Percentiles rank a stretch among this genome's conserved stretches.
Conservation (phyloP, 2,797 vertebrate genomes). For the Morus bassanus region DNA sequence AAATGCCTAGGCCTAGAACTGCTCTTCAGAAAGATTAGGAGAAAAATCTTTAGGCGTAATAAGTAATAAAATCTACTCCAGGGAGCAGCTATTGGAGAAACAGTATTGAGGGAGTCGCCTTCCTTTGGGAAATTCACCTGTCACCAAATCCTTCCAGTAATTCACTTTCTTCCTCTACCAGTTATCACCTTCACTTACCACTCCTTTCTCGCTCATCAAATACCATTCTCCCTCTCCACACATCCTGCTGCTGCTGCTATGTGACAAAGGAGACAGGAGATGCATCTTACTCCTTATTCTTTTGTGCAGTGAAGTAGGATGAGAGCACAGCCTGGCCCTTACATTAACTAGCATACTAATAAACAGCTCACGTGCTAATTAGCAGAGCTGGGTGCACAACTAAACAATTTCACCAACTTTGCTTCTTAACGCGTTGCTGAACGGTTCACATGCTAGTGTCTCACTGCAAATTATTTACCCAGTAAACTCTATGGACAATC, state of each 20-base stretch:
- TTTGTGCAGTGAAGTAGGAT: background rate
- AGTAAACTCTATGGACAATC: background rate
- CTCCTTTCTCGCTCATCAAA: background rate
- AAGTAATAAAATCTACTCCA: background rate
- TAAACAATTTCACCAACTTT: background rate
- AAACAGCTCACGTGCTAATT: background rate
- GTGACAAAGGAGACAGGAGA: background rate
- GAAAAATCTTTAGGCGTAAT: background rate
- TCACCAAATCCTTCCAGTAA: background rate
- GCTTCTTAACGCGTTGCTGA: background rate
- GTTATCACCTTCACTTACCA: background rate
- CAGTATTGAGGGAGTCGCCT: fast-evolving
- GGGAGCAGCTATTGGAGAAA: background rate
- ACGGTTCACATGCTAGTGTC: background rate
- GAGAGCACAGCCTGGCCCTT: background rate
- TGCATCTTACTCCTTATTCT: background rate
- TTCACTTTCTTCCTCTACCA: background rate
- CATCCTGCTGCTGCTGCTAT: background rate
- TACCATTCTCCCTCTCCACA: background rate
- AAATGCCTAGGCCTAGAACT: background rate
- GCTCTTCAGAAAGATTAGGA: background rate
- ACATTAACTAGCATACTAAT: background rate
- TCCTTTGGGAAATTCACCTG: background rate
- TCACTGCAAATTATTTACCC: background rate
- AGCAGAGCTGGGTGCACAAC: background rate